Percentiles rank a stretch among this genome's conserved stretches.
Conservation (phyloP, 2,888 invertebrate genomes). For the Acanthopleura granulata region DNA sequence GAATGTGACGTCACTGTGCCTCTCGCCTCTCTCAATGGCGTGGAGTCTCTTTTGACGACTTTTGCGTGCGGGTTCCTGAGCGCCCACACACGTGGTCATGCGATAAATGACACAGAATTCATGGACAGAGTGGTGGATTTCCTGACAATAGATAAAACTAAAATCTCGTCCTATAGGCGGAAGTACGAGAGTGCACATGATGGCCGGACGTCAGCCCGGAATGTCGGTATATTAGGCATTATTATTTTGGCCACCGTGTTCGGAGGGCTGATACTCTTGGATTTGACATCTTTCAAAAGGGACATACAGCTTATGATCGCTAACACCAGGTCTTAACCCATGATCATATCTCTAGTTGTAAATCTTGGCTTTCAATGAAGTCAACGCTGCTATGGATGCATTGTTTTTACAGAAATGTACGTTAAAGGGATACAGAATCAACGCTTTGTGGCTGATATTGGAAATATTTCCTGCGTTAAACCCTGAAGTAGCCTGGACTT, state of each 20-base stretch:
- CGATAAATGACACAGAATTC: background rate
- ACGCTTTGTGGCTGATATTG: too few species aligned
- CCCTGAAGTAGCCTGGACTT: too few species aligned
- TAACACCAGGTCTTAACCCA: background rate
- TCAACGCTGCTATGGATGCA: too few species aligned
- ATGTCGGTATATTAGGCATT: slow-evolving; percentile 8
- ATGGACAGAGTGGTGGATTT: slow-evolving; percentile 6
- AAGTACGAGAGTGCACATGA: slow-evolving; percentile 13
- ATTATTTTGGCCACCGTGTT: background rate
- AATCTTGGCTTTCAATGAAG: too few species aligned
- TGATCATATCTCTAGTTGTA: too few species aligned
- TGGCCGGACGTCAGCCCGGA: background rate
- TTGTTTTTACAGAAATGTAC: too few species aligned
- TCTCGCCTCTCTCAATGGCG: background rate
- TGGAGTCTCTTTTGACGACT: background rate
- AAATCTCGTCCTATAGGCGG: slow-evolving; percentile 1
- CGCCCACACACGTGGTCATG: background rate
- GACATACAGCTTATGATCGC: background rate
- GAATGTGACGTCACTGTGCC: background rate
- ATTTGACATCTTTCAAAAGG: background rate
- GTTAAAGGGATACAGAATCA: too few species aligned
- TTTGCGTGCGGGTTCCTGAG: background rate
- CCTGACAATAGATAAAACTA: background rate
- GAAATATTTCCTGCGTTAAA: too few species aligned
- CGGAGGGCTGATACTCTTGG: background rate